A percentile compares a stretch with the other conserved stretches of the same genome.
These are phyloP conservation scores for Dromas ardeola DNA, from an alignment of 2,113 vertebrate species.

Conservation along the genomic window DNA sequence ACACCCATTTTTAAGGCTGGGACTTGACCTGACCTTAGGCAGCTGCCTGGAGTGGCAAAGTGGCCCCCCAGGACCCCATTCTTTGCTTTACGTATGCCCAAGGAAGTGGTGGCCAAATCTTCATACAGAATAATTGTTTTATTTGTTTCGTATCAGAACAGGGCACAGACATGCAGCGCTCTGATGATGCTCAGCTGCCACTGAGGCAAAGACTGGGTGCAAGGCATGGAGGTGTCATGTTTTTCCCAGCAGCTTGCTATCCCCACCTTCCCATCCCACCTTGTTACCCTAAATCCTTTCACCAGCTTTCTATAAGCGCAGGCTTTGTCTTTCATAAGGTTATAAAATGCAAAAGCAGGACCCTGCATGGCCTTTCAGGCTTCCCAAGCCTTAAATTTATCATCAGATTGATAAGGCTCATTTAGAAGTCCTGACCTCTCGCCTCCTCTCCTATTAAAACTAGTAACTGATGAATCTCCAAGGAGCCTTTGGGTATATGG, in stretches of 20 bases:
- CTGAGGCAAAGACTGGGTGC: neutral
- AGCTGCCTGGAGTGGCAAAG: neutral
- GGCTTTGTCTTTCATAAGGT: neutral
- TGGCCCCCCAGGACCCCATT: neutral
- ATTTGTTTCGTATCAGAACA: neutral
- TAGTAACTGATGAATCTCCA: neutral
- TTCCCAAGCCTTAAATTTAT: neutral
- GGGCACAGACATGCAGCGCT: neutral
- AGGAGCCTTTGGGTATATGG: neutral
- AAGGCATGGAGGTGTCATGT: neutral
- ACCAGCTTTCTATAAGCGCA: neutral
- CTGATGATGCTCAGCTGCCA: neutral
- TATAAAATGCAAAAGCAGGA: neutral
- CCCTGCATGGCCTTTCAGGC: neutral
- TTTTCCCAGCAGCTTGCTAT: neutral
- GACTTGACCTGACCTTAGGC: neutral
- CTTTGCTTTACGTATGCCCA: neutral
- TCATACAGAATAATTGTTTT: neutral
- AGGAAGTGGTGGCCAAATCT: neutral
- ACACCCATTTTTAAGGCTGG: neutral
- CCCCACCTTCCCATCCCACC: neutral
- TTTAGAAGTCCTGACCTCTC: neutral
- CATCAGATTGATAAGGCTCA: neutral
- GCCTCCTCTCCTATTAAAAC: neutral
- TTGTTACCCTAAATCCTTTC: neutral